Base-by-base conservation (phyloP, 2,888 invertebrate species). In the Temnothorax ravouxi region DNA sequence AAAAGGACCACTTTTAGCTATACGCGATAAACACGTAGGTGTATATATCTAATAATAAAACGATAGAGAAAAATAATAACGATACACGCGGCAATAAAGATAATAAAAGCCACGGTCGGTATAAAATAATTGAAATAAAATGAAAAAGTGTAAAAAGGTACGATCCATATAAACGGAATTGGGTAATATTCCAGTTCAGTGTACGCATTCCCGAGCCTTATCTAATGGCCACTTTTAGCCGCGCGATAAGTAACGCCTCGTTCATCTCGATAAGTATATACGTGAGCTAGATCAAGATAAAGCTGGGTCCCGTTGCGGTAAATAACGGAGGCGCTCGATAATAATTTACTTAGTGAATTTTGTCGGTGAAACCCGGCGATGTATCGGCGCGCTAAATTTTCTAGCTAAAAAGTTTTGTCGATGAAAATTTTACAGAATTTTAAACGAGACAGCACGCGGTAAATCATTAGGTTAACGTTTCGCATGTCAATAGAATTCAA, bases 241-340 rank as follows among this genome's bases (percentile, higher is more conserved):
- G 44, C 13, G 56, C 81, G 88, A 88, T 88, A 88, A 88, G 85
- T 75, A 41, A 84, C 47, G 59, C 71, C 67, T 66, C 62, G 64
- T 66, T 76, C 84, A 75, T 82, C 79, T 85, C 52, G 88, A 88
- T 88, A 88, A 88, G 52, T 76, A 52, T 34, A 21, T 74, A 81
- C 61, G 81, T 75, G 75, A 75, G 86, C 83, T 86, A 86, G 86
- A 87, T 87, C 76, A 77, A 69, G 88, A 88, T 88, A 88, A 66
- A 88, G 69, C 62, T 11, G 41, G 34, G 29, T 74, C 18, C 34
- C 69, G 15, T 21, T 21, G 64, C 52, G 64, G 29, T 62, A 74
- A 88, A 88, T 84, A 86, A 79, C 84, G 56, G 62, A 69, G 67
- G 62, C 44, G 56, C 79, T 72, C 72, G 71, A 80, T 80, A 71